Evolutionary conservation across 2,888 invertebrate species (phyloP), one percentile per base, ranked within the genome.

Genomic region (Cetonia aurata): DNA sequence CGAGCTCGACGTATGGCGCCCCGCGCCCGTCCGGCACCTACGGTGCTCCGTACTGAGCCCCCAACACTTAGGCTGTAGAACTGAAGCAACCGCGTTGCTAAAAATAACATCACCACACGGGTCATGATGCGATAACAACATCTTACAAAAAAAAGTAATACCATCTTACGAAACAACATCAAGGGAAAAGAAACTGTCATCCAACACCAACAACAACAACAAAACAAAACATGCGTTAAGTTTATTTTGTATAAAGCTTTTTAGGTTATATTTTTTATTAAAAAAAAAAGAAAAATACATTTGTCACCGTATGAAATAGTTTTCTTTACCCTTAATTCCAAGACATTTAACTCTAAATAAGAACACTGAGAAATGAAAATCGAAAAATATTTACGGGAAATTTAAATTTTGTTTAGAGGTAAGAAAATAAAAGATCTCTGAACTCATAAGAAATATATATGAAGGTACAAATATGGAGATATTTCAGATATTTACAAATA

Each of bases 21-120:
- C 90, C 88, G 56, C 84, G 87, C 57, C 89, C 91, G 71, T 88
- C 89, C 78, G 87, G 91, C 83, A 90, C 90, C 86, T 93, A 92
- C 85, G 92, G 93, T 81, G 90, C 88, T 74, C 90, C 90, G 17
- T 82, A 75, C 74, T 82, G 81, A 80, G 78, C 77, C 77, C 75
- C 75, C 25, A n/a, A 25, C 25, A 44, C 37, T 55, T 15, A 56
- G 55, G 31, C 52, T 67, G 55, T 46, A 56, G 79, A 79, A 78
- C 74, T 72, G 72, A 75, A 73, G 72, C 75, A 72, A 74, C 70
- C 72, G 15, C 70, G 70, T 73, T 72, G 73, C 76, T 74, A 73
- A 74, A 67, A 73, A 80, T 78, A 75, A 79, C 56, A 79, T 79
- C 50, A 67, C 62, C 73, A 82, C 81, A 83, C 83, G 84, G 83